Percentiles rank a stretch among this genome's conserved stretches.
These are phyloP conservation scores for Leptobrachium leishanense DNA, from an alignment of 2,113 vertebrate genomes.

Conservation along the genomic window DNA sequence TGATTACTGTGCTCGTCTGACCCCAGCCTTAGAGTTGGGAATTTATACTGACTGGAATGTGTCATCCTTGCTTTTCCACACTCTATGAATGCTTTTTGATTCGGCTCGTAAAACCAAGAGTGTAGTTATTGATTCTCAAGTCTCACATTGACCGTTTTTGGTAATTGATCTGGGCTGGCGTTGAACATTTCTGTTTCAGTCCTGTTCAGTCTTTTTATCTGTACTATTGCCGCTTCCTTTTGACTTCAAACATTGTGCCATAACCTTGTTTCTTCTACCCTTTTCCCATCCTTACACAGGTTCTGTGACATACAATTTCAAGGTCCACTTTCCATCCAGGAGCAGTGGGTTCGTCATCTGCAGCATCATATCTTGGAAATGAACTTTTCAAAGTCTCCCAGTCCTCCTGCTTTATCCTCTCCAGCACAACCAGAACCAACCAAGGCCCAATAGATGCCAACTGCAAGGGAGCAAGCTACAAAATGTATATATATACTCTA, in stretches of 20 bases:
- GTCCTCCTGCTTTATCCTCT: background rate
- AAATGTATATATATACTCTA: background rate
- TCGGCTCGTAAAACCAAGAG: too few species aligned
- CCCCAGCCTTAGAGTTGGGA: too few species aligned
- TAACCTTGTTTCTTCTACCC: constrained; percentile 25
- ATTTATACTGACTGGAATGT: too few species aligned
- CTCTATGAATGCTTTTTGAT: too few species aligned
- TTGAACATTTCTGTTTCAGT: too few species aligned
- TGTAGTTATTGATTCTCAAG: too few species aligned
- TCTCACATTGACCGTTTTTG: too few species aligned
- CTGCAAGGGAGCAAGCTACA: background rate
- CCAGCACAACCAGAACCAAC: constrained; percentile 3
- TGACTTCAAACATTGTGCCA: too few species aligned
- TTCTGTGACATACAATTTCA: constrained; percentile 96
- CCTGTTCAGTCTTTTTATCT: background rate
- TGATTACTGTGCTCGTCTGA: too few species aligned
- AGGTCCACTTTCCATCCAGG: constrained; percentile 91
- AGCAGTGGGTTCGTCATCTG: constrained; percentile 93
- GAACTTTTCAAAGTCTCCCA: constrained; percentile 81
- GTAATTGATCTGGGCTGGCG: too few species aligned
- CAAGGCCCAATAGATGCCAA: constrained; percentile 12
- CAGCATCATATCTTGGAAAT: constrained; percentile 94
- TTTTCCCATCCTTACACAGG: constrained; percentile 60
- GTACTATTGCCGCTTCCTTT: too few species aligned
- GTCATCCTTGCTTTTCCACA: too few species aligned